Conservation (phyloP, 2,113 vertebrate genomes). For the Azemiops feae region DNA sequence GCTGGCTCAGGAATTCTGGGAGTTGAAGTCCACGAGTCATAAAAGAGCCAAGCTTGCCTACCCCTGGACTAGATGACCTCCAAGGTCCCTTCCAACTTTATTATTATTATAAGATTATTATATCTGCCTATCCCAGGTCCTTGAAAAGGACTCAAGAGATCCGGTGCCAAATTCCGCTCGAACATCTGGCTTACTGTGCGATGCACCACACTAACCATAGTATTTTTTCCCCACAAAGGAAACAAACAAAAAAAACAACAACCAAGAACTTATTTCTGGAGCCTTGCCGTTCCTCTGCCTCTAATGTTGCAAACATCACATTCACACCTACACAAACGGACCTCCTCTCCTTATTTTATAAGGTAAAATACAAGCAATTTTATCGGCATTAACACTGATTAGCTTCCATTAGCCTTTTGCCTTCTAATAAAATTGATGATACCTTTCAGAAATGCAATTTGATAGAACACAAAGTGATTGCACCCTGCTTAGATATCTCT, state of each 20-base stretch:
- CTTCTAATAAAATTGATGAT: constrained; percentile 85
- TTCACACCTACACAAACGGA: constrained; percentile 59
- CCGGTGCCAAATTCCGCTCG: no score
- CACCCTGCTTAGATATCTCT: constrained; percentile 82
- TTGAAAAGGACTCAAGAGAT: background rate
- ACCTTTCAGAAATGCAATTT: constrained; percentile 82
- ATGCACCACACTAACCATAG: no score
- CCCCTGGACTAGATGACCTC: no score
- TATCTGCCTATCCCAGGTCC: background rate
- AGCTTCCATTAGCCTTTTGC: constrained; percentile 82
- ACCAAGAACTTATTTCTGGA: constrained; percentile 22
- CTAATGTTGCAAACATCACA: constrained; percentile 53
- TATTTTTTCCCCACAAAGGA: background rate
- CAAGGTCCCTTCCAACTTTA: no score
- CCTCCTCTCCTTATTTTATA: constrained; percentile 67
- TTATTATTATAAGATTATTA: no score
- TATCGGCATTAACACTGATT: constrained; percentile 81
- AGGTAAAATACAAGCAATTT: constrained; percentile 80
- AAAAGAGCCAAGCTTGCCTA: no score
- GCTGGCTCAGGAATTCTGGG: no score
- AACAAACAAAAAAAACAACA: background rate
- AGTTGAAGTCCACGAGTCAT: no score
- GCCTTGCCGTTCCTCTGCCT: constrained; percentile 45
- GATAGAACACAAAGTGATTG: constrained; percentile 83
- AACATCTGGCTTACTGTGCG: no score